Percentiles rank a stretch among this genome's conserved stretches.
These are phyloP conservation scores for Clarias magur DNA, from an alignment of 2,113 vertebrate species.

Conservation along the genomic window DNA sequence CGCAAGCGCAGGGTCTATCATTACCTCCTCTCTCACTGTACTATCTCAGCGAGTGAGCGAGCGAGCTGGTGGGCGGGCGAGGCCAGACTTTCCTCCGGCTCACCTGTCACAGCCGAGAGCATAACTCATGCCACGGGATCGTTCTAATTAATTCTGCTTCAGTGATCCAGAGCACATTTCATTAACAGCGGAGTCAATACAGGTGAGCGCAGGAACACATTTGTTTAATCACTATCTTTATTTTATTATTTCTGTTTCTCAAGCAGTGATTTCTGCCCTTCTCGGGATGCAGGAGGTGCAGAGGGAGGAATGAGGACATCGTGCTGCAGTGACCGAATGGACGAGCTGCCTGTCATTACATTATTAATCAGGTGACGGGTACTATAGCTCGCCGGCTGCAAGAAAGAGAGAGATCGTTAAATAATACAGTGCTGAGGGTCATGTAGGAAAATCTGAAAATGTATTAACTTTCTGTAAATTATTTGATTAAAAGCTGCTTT, in stretches of 20 bases:
- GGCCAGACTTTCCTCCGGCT: slow-evolving; percentile 8
- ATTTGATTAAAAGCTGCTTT: background rate
- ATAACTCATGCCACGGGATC: slow-evolving; percentile 35
- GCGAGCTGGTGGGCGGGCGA: background rate
- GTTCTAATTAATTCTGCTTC: slow-evolving; percentile 53
- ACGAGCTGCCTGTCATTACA: slow-evolving; percentile 33
- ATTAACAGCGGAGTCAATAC: slow-evolving; percentile 47
- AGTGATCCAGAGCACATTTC: slow-evolving; percentile 47
- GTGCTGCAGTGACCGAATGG: background rate
- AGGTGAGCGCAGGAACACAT: slow-evolving; percentile 31
- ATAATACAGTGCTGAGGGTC: slow-evolving; percentile 38
- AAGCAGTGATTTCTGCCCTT: background rate
- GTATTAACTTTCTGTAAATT: background rate
- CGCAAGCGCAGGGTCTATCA: background rate
- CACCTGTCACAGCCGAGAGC: slow-evolving; percentile 34
- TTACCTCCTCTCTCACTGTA: background rate
- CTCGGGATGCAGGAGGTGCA: background rate
- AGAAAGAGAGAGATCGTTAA: slow-evolving; percentile 23
- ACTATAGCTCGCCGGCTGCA: background rate
- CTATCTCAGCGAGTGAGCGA: background rate
- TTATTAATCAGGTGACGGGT: slow-evolving; percentile 43
- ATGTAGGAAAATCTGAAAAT: background rate
- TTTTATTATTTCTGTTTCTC: background rate
- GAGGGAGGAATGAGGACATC: background rate
- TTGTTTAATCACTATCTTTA: slow-evolving; percentile 16